Evolutionary conservation across 2,113 vertebrate species (phyloP), one percentile per base, ranked within the genome.

Genomic region (Pedionomus torquatus): DNA sequence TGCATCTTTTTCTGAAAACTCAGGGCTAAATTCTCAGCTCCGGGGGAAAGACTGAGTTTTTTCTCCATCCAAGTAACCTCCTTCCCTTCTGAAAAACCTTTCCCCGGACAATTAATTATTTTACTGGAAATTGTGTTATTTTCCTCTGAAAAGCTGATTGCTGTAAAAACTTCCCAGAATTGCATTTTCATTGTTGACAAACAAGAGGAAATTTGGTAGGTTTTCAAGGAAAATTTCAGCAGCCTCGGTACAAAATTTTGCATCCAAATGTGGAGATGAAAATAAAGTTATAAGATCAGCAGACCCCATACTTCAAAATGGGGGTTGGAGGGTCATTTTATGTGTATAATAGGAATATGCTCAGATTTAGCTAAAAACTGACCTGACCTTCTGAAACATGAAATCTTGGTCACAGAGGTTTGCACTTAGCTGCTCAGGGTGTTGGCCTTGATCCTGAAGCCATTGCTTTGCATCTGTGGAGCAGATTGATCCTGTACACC

Each of bases 321-420:
- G 2, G 12, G 11, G 12, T 7, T 0, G 5, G 23, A 17, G 52
- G 26, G 23, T 17, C 1, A n/a, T n/a, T 75, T 84, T 77, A 46
- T 46, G 10, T 37, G 37, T 19, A 5, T 78, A 46, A 26, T 11
- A 78, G 20, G 13, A 89, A 75, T 51, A 43, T 46, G 41, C 41
- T 75, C 65, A 85, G 35, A 17, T 89, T 87, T 87, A 84, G 23
- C 26, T 66, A 35, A 75, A 78, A 66, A 17, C 17, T 74, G 9
- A 43, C 21, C 31, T 55, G 46, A 15, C 60, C 39, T 39, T 70
- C 55, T 92, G 74, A 60, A 87, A 60, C 30, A 17, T 1, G 7
- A 78, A 66, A 51, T 71, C 31, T 81, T 1, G 4, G 51, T 41
- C 65, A 44, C 16, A 17, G 52, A 30, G 24, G 43, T 48, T 41